A percentile compares a stretch with the other conserved stretches of the same genome.
These are phyloP conservation scores for Serripes groenlandicus DNA, from an alignment of 2,888 invertebrate species.

Conservation along the genomic window DNA sequence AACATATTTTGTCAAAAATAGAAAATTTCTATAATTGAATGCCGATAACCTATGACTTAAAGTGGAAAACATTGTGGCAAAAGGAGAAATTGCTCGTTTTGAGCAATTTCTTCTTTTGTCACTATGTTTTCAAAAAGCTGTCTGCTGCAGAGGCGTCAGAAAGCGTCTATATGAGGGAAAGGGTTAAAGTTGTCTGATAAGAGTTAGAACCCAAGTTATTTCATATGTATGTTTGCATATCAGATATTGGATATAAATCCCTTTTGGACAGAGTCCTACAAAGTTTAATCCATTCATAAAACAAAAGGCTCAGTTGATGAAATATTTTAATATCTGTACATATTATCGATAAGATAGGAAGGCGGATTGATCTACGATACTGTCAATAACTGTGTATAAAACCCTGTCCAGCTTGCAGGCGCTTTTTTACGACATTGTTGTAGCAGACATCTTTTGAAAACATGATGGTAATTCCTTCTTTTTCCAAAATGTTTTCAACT, in stretches of 20 bases:
- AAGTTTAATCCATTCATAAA: conserved; percentile 7
- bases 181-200: background rate
- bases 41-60: too few relatives aligned
- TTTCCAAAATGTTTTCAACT: too few relatives aligned
- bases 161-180: background rate
- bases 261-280: background rate
- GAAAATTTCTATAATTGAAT: too few relatives aligned
- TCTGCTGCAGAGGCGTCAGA: background rate
- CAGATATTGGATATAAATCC: background rate
- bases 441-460: too few relatives aligned
- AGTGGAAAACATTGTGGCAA: background rate
- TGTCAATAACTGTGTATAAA: conserved; percentile 12
- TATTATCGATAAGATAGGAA: background rate
- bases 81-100: background rate
- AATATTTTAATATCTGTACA: conserved; percentile 17
- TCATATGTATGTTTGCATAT: background rate
- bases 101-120: conserved; percentile 8
- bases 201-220: too few relatives aligned
- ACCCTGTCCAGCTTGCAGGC: too few relatives aligned
- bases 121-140: background rate
- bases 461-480: too few relatives aligned
- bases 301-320: conserved; percentile 10
- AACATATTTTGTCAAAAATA: too few relatives aligned
- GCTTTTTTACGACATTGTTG: too few relatives aligned
- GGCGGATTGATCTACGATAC: conserved; percentile 4